Conservation (phyloP, 30 jellyfish, hydroid and myxozoan species). For the Hydra vulgaris region DNA sequence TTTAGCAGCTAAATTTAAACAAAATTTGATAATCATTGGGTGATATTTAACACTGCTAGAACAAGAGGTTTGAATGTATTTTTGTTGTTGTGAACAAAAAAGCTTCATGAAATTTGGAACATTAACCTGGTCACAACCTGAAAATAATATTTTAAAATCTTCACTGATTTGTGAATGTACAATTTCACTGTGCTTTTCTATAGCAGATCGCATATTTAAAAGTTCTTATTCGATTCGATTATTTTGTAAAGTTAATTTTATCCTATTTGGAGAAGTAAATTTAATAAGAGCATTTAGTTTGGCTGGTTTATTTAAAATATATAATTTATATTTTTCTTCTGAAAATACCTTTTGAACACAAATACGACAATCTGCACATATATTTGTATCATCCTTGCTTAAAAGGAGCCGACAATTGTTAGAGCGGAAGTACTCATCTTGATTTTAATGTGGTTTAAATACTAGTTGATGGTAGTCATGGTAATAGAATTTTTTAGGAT, state of each 20-base stretch:
- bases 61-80: neutral
- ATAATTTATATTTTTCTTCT: neutral
- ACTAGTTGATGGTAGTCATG: neutral
- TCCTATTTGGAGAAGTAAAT: neutral
- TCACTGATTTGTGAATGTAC: no score
- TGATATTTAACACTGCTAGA: constrained; percentile 26
- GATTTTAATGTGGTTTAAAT: neutral
- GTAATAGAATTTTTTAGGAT: neutral
- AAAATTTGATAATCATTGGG: constrained; percentile 44
- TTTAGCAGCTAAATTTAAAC: constrained; percentile 11
- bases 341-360: neutral
- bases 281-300: neutral
- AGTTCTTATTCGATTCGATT: no score
- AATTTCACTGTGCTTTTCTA: no score
- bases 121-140: constrained; percentile 10
- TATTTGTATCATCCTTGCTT: neutral
- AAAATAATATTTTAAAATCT: neutral
- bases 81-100: constrained; percentile 14
- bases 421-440: neutral
- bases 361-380: neutral
- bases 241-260: neutral
- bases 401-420: neutral
- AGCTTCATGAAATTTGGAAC: constrained; percentile 21
- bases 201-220: no score
- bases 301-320: neutral